phyloP scores from a whole-genome alignment of 1,140 invertebrate genomes.

The Olivierus martensii region DNA sequence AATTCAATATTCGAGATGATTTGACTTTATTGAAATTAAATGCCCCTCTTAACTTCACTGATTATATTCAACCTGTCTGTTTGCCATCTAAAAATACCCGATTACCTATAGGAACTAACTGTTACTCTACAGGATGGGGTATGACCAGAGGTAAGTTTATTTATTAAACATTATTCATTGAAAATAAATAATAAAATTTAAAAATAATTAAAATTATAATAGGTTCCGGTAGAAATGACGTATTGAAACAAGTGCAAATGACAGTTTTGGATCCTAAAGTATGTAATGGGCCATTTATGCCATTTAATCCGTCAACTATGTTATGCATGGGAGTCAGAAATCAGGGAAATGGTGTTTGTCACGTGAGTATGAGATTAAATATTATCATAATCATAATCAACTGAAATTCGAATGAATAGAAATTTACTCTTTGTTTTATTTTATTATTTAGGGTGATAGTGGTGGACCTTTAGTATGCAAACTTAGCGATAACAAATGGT shows the following conservation, averaged over 20 bases:
- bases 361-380: conserved; percentile 8
- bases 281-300: not conserved
- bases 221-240: not conserved
- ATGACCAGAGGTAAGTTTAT: conserved; percentile 8
- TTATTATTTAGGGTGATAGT: conserved; percentile 47
- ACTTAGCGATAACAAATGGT: not conserved
- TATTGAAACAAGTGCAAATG: not conserved
- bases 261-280: not conserved
- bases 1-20: conserved; percentile 4
- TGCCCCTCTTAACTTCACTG: conserved; percentile 14
- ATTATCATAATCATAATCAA: too few relatives aligned
- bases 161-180: not conserved
- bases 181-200: too few relatives aligned
- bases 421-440: too few relatives aligned
- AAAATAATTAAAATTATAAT: not conserved
- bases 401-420: too few relatives aligned
- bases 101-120: conserved; percentile 3
- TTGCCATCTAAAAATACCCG: conserved; percentile 10
- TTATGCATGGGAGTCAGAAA: conserved; percentile 20
- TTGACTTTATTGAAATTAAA: conserved; percentile 16
- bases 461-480: conserved; percentile 43
- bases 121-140: conserved; percentile 17
- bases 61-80: conserved; percentile 14
- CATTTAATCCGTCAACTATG: not conserved
- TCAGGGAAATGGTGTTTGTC: conserved; percentile 20